Percentiles rank a stretch among this genome's conserved stretches.
Conservation (phyloP, 2,113 vertebrate species). For the Malurus cyaneus region DNA sequence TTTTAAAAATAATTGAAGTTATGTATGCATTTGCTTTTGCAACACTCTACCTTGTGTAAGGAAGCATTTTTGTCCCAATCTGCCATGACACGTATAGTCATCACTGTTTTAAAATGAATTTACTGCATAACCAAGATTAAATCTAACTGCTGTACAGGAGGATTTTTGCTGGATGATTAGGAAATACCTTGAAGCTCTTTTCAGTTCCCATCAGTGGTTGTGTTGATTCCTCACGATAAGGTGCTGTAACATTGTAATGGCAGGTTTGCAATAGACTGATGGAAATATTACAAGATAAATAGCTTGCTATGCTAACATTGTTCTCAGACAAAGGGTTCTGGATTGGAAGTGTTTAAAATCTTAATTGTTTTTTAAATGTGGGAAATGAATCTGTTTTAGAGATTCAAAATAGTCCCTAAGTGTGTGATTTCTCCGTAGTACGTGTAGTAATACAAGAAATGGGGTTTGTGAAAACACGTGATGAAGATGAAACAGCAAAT, state of each 20-base stretch:
- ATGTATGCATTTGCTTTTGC: not conserved
- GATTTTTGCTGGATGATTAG: not conserved
- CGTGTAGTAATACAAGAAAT: conserved; percentile 89
- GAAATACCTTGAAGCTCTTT: not conserved
- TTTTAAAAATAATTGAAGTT: not conserved
- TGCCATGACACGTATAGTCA: not conserved
- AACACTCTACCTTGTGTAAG: not conserved
- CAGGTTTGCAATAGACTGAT: not conserved
- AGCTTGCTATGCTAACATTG: not conserved
- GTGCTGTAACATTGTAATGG: not conserved
- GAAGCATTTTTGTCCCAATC: not conserved
- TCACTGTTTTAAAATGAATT: not conserved
- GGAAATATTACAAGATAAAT: not conserved
- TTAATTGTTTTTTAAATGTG: not conserved
- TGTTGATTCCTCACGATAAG: not conserved
- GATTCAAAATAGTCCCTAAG: not conserved
- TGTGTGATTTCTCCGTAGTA: conserved; percentile 74
- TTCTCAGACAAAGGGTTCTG: not conserved
- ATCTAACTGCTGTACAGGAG: not conserved
- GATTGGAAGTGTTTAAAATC: not conserved
- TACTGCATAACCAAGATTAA: not conserved
- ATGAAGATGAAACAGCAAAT: conserved; percentile 96
- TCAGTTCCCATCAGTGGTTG: not conserved
- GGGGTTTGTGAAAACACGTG: conserved; percentile 88
- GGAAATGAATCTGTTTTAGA: not conserved